phyloP scores from a whole-genome alignment of 2,797 vertebrate species.

The Aselliscus stoliczkanus region DNA sequence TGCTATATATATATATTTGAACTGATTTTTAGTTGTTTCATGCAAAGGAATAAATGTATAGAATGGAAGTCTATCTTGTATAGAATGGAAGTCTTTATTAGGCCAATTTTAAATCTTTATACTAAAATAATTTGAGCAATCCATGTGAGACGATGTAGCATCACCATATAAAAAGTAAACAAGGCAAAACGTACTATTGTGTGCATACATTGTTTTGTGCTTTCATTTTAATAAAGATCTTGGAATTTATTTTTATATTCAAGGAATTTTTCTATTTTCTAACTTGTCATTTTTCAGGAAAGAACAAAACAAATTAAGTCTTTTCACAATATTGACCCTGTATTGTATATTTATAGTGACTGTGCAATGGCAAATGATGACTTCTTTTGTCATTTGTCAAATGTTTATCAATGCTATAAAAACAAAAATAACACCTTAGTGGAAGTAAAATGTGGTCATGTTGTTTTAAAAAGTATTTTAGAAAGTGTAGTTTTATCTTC shows the following conservation, averaged over 20 bases:
- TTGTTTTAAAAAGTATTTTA: constrained; percentile 9
- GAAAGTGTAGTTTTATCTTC: background rate
- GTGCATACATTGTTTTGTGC: background rate
- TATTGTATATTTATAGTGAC: background rate
- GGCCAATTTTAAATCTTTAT: background rate
- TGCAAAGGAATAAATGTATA: background rate
- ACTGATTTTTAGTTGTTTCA: background rate
- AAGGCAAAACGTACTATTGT: background rate
- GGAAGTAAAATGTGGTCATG: background rate
- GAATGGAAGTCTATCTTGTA: background rate
- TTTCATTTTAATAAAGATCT: constrained; percentile 20
- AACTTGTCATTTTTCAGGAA: background rate
- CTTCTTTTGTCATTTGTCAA: constrained; percentile 50
- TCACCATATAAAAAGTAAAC: background rate
- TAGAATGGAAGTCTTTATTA: background rate
- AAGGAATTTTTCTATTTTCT: background rate
- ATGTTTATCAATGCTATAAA: constrained; percentile 28
- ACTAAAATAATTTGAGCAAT: background rate
- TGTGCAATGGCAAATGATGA: background rate
- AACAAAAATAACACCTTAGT: constrained; percentile 52
- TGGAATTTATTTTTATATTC: background rate
- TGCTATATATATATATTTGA: background rate
- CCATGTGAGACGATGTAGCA: background rate
- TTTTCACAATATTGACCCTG: background rate
- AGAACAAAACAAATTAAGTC: background rate